Base-by-base conservation (phyloP, 2,797 vertebrate genomes). In the Sebastes itinus region DNA sequence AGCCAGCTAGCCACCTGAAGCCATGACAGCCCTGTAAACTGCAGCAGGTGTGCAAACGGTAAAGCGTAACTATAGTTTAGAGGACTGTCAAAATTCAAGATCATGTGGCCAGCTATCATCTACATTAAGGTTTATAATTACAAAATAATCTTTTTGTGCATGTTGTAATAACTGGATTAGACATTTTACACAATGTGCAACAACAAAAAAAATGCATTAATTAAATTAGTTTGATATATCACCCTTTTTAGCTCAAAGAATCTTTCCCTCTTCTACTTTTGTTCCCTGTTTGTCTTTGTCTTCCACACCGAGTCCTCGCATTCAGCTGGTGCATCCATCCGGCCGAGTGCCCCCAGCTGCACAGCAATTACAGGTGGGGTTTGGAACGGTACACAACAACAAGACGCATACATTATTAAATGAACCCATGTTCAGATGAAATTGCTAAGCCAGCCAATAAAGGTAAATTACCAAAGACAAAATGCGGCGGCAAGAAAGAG, bases 391-490 rank as follows among this genome's bases (percentile, higher is more conserved):
- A 63, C 89, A 84, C 85, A 80, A 86, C 75, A 79, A 83, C 74
- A 49, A 87, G 85, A 84, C 52, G 66, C 93, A 92, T 93, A 42
- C 88, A 90, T 93, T 93, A 93, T 94, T 95, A 92, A 94, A 95
- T 90, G 87, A 92, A 90, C 80, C 72, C 66, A 9, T 93, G 93
- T 93, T 91, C 84, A 76, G 80, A 92, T 87, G 88, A 91, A 93
- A 94, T 92, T 92, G 87, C 92, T 84, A 90, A 92, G 87, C 92
- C 89, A 89, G 78, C 85, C 90, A 92, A 93, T 94, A 91, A 94
- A 92, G 89, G 86, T 91, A 92, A 92, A 94, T 94, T 92, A 93
- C 89, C 84, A 87, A 89, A 90, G 90, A 93, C 89, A 93, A 92
- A 93, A 92, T 32, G 42, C 55, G 13, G 66, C 54, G 1, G 76